Base-by-base conservation (phyloP, 2,113 vertebrate species). In the Peromyscus maniculatus region DNA sequence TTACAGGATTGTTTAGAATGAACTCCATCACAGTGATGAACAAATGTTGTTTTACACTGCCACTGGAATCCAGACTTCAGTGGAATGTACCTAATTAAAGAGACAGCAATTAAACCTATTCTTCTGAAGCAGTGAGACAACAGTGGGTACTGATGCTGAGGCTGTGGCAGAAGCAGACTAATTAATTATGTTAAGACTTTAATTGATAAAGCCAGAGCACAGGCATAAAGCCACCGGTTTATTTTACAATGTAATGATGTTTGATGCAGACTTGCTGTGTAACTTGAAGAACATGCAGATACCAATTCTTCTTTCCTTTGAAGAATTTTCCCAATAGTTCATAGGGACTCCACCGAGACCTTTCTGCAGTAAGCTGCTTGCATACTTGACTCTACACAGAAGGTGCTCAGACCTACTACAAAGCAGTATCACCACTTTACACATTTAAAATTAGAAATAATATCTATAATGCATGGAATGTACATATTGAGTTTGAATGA, bases 121-220 rank as follows among this genome's bases (percentile, higher is more conserved):
- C 89, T 99, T 99, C 96, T 99, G 98, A 98, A 99, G 99, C 99
- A 99, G 99, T 10, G 99, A 99, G 98, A 99, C 99, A 98, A 99
- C 99, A 0, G 99, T 99, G 28, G 99, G 99, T 98, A 99, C 99
- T 0, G 99, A 99, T 97, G 98, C 98, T 89, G 99, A 99, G 99
- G 99, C 43, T 99, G 99, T 96, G 99, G 99, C 80, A 99, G 99
- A 99, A 99, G 99, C 62, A 99, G 99, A 36, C 98, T 99, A 95
- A 99, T 99, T 98, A 99, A 99, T 55, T 99, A 99, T 98, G 99
- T 99, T 36, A 99, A 99, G 98, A 99, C 99, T 91, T 98, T 99
- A 64, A 99, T 99, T 59, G 99, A 99, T 98, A 99, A 99, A 99
- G 99, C 99, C 55, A 98, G 99, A 98, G 99, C 99, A 97, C 99